Conservation (phyloP, 2,888 invertebrate species). For the Andrena praecox region DNA sequence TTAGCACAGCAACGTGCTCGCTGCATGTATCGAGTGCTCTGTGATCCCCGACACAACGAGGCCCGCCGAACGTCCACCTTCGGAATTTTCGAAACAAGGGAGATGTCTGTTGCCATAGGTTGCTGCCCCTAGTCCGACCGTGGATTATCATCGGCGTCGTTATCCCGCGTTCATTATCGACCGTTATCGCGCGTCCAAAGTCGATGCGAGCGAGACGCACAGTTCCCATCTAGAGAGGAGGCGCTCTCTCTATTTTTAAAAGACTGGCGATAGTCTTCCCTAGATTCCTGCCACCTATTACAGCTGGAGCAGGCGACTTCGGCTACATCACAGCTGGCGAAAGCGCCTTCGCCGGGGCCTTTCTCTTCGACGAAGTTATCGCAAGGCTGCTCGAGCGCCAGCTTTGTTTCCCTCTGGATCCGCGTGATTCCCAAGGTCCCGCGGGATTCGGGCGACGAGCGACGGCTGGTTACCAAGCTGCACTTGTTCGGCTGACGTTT, state of each 20-base stretch:
- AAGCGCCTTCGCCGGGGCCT: conserved; percentile 66
- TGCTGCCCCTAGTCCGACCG: not conserved
- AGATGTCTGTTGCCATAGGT: not conserved
- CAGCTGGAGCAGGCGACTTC: conserved; percentile 36
- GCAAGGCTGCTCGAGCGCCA: conserved; percentile 28
- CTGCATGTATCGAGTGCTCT: not conserved
- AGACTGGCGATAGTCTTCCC: conserved; percentile 30
- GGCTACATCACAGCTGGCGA: conserved; percentile 54
- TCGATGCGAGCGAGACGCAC: conserved; percentile 43
- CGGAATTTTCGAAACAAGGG: not conserved
- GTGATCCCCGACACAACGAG: not conserved
- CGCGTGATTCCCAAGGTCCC: conserved; percentile 12
- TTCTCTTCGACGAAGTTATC: conserved; percentile 68
- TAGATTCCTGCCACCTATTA: conserved; percentile 45
- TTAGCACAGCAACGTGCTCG: conserved; percentile 28
- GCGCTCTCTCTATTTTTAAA: conserved; percentile 47
- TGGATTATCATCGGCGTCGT: conserved; percentile 24
- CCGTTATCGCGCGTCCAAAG: conserved; percentile 60
- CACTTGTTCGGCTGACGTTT: not conserved
- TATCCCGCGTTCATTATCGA: conserved; percentile 42
- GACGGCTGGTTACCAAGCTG: not conserved
- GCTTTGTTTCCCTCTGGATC: conserved; percentile 32
- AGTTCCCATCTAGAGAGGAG: conserved; percentile 25
- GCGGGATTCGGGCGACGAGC: too few species aligned
- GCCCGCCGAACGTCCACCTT: too few species aligned